Percentiles rank a stretch among this genome's conserved stretches.
Conservation (phyloP, 2,113 vertebrate genomes). For the Vombatus ursinus region DNA sequence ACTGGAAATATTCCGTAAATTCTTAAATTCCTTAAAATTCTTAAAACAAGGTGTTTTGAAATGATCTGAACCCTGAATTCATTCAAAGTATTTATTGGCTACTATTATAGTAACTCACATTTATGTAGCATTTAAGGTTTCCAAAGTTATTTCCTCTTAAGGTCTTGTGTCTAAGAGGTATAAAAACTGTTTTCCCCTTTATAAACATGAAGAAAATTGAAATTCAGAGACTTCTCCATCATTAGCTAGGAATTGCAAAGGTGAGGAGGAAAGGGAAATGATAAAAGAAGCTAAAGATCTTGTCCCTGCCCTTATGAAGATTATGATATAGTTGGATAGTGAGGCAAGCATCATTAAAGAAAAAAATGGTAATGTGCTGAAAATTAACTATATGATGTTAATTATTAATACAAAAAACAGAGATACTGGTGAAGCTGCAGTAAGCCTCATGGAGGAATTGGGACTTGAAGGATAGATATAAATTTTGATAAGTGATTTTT, state of each 20-base stretch:
- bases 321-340: slow-evolving; percentile 10
- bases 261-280: too few species aligned
- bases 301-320: slow-evolving; percentile 12
- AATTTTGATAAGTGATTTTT: neutral
- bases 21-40: too few species aligned
- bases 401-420: neutral
- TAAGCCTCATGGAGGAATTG: slow-evolving; percentile 11
- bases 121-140: neutral
- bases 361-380: neutral
- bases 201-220: neutral
- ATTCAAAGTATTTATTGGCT: neutral
- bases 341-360: slow-evolving; percentile 18
- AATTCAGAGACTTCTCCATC: too few species aligned
- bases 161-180: neutral
- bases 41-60: slow-evolving; percentile 8
- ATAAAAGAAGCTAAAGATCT: slow-evolving; percentile 13
- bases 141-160: too few species aligned
- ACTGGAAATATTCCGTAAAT: neutral
- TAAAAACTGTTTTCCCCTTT: too few species aligned
- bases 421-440: slow-evolving; percentile 14
- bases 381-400: neutral
- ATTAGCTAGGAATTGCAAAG: neutral
- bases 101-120: slow-evolving; percentile 12
- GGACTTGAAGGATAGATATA: slow-evolving; percentile 31
- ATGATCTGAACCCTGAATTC: slow-evolving; percentile 7